Conservation (phyloP, 2,113 vertebrate species). For the Athene cunicularia region DNA sequence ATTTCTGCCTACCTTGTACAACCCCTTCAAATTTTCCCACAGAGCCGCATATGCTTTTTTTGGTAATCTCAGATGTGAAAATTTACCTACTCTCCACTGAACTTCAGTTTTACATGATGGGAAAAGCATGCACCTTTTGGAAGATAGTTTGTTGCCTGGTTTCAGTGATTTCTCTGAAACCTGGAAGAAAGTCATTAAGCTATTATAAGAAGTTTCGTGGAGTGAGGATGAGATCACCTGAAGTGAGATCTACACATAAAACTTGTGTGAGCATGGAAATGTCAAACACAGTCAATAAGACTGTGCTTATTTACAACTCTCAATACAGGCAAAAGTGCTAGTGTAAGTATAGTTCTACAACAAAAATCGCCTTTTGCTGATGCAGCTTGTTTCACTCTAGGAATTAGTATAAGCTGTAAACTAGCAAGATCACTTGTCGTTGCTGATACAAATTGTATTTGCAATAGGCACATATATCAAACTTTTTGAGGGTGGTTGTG, state of each 20-base stretch:
- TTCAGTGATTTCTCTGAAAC: background rate
- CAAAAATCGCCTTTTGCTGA: background rate
- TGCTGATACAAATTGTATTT: background rate
- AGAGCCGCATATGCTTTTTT: background rate
- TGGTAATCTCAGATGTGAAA: background rate
- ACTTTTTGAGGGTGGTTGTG: background rate
- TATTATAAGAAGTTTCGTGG: background rate
- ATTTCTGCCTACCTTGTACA: background rate
- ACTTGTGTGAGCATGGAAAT: background rate
- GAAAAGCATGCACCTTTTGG: background rate
- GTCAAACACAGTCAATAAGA: background rate
- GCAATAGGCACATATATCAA: background rate
- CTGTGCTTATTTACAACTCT: constrained; percentile 2
- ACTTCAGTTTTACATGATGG: background rate
- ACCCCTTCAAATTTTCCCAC: background rate
- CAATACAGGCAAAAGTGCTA: background rate
- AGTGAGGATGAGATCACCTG: background rate
- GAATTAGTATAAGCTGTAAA: constrained; percentile 14
- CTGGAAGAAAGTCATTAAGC: background rate
- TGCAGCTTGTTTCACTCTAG: background rate
- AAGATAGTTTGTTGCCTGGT: background rate
- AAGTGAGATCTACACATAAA: background rate
- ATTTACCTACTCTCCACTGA: background rate
- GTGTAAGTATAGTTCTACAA: background rate
- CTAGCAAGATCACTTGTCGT: background rate